These are phyloP conservation scores for Euwallacea similis DNA, from an alignment of 1,140 invertebrate genomes.

Conservation along the genomic window DNA sequence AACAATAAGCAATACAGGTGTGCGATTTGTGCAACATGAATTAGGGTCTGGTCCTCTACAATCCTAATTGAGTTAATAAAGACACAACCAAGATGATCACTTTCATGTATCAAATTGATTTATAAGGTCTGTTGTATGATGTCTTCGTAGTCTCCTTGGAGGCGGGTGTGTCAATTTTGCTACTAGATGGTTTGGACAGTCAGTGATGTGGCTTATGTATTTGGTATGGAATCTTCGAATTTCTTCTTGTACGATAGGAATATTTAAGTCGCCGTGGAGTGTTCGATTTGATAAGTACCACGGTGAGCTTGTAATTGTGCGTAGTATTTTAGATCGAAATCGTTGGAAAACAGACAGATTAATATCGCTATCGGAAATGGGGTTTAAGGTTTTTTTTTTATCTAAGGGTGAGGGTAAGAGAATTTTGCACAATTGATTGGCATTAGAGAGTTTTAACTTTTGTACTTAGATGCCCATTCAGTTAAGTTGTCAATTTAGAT, in stretches of 20 bases:
- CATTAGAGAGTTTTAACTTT: no score
- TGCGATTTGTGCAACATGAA: not conserved
- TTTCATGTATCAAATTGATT: not conserved
- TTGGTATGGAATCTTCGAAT: not conserved
- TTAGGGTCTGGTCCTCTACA: not conserved
- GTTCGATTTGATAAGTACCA: not conserved
- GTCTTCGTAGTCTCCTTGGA: not conserved
- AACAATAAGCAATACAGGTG: not conserved
- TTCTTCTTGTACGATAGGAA: not conserved
- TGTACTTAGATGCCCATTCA: no score
- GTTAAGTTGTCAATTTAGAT: no score
- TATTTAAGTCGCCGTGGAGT: not conserved
- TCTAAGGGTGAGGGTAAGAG: no score
- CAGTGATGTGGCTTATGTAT: not conserved
- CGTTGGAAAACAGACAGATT: not conserved
- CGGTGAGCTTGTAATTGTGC: not conserved
- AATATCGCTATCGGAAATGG: no score
- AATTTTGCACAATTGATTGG: no score
- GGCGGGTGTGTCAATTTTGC: not conserved
- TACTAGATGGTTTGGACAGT: not conserved
- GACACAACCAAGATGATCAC: no score
- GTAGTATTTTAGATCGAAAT: not conserved
- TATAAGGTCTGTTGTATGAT: not conserved
- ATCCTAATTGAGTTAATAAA: not conserved
- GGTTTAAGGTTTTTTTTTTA: no score